A percentile compares a stretch with the other conserved stretches of the same genome.
These are phyloP conservation scores for Fragum fragum DNA, from an alignment of 2,888 invertebrate species.

Conservation along the genomic window DNA sequence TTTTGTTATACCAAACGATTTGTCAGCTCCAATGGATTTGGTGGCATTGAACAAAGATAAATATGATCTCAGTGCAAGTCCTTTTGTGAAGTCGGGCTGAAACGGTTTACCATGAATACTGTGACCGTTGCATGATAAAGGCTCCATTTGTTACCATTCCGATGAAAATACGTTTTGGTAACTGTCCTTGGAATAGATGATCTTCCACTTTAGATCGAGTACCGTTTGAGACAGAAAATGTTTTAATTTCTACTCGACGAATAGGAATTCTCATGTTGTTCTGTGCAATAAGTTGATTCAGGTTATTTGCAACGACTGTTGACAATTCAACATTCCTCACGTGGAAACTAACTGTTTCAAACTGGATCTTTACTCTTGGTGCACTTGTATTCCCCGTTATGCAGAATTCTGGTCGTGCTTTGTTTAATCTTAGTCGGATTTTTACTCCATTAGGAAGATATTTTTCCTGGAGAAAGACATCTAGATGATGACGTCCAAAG, in stretches of 20 bases:
- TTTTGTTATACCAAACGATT: constrained; percentile 4
- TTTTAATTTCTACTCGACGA: constrained; percentile 21
- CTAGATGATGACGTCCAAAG: constrained; percentile 27
- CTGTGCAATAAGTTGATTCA: constrained; percentile 20
- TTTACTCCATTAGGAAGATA: constrained; percentile 34
- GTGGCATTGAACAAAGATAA: not conserved
- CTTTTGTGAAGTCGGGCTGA: not conserved
- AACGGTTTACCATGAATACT: constrained; percentile 7
- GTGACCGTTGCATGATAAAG: not conserved
- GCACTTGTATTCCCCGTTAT: not conserved
- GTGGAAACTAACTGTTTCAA: constrained; percentile 14
- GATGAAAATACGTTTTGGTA: constrained; percentile 22
- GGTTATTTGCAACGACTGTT: constrained; percentile 11
- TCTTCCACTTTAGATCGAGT: constrained; percentile 19
- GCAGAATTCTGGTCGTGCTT: not conserved
- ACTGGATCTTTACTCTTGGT: not conserved
- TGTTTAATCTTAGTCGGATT: constrained; percentile 13
- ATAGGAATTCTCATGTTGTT: constrained; percentile 13
- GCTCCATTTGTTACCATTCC: constrained; percentile 21
- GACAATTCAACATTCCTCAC: constrained; percentile 12
- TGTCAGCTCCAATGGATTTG: constrained; percentile 4
- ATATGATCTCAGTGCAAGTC: constrained; percentile 8
- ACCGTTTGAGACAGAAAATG: constrained; percentile 3
- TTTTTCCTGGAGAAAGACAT: constrained; percentile 32
- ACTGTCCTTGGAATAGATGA: constrained; percentile 34